Percentiles rank a stretch among this genome's conserved stretches.
These are phyloP conservation scores for Strix aluco DNA, from an alignment of 2,113 vertebrate species.

Conservation along the genomic window DNA sequence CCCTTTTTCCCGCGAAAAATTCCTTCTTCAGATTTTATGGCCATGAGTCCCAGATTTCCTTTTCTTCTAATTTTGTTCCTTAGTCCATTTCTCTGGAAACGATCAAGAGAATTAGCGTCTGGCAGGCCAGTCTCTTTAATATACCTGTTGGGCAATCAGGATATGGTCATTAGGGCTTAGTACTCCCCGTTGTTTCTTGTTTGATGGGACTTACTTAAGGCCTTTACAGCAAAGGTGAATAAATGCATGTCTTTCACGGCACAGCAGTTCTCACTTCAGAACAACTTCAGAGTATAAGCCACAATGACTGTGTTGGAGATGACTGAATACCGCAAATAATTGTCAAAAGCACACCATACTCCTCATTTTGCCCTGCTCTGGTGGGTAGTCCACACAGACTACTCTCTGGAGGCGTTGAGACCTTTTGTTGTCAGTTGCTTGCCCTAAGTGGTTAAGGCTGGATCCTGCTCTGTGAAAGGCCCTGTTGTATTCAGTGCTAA, in stretches of 20 bases:
- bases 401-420: neutral
- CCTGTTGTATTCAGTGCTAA: neutral
- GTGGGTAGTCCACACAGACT: neutral
- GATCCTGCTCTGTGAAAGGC: neutral
- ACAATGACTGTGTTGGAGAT: neutral
- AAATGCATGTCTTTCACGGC: neutral
- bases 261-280: neutral
- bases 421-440: neutral
- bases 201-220: neutral
- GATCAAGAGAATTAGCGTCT: neutral
- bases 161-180: neutral
- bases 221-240: neutral
- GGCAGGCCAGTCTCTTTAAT: neutral
- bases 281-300: neutral
- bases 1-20: neutral
- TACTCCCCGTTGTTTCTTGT: neutral
- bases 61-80: neutral
- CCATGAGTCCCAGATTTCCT: neutral
- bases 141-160: neutral
- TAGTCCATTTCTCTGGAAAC: neutral
- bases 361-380: neutral
- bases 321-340: neutral
- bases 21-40: neutral
- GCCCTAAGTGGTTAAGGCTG: neutral
- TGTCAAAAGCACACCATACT: neutral